Base-by-base conservation (phyloP, 2,888 invertebrate species). In the Mylabris sibirica region DNA sequence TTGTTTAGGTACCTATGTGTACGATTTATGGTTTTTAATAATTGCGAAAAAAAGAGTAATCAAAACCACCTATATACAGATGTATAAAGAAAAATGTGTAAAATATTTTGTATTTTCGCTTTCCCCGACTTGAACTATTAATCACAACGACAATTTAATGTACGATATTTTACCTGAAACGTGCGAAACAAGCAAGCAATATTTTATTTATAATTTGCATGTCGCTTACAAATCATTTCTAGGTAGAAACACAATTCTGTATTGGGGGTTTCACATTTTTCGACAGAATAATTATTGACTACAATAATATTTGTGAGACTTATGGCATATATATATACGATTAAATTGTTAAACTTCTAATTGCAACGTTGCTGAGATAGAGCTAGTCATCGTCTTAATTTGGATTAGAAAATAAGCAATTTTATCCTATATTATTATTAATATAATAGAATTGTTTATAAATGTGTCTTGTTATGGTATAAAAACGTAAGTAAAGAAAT, bases 211-310 rank as follows among this genome's bases (percentile, higher is more conserved):
- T 71, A 74, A 75, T 75, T 76, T 76, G 73, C 76, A 61, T 61
- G 61, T 61, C 38, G 61, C 38, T 53, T 65, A 75, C 75, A 75
- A 75, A 76, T 75, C 75, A 76, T 74, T 6, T 1, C 4, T 30
- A 30, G 30, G 30, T 30, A 30, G 30, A 30, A 6, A 5, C 30
- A 74, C 70, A 74, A 72, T 73, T 71, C 75, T 77, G 76, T 75
- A 73, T 74, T 74, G 74, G 72, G 72, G 4, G 30, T 30, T 30
- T 30, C 8, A 70, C 11, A 49, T 53, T 75, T 77, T 75, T 77
- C 74, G 74, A 77, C 75, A 74, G 74, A 75, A 74, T 73, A 72
- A 75, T 77, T 75, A 77, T 77, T 66, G 68, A 65, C 72, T 72
- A 74, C 71, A 30, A 30, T 73, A 74, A 69, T n/a, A n/a, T n/a